A percentile compares a stretch with the other conserved stretches of the same genome.
phyloP scores from a whole-genome alignment of 2,113 vertebrate genomes.

The Atrichornis clamosus region DNA sequence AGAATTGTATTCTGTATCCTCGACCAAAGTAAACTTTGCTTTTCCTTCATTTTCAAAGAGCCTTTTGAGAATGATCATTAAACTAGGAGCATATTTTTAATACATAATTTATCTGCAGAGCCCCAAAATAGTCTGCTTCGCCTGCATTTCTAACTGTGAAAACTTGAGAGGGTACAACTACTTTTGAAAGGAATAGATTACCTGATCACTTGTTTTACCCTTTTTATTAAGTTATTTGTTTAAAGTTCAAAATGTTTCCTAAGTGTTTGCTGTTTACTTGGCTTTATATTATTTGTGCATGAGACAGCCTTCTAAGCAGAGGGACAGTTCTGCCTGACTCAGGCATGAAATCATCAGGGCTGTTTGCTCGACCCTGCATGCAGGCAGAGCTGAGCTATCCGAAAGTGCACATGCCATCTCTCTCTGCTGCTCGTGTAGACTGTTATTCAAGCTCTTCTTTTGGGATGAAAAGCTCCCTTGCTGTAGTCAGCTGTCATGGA shows the following conservation, averaged over 20 bases:
- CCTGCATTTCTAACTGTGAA: background rate
- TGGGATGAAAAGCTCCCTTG: background rate
- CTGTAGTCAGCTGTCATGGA: background rate
- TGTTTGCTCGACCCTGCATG: background rate
- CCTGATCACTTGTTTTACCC: background rate
- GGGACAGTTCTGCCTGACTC: background rate
- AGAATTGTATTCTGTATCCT: background rate
- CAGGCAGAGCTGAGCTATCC: background rate
- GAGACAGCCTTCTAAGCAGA: background rate
- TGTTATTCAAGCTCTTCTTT: background rate
- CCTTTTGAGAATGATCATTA: slow-evolving; percentile 41
- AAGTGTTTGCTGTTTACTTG: background rate
- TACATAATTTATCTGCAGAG: slow-evolving; percentile 21
- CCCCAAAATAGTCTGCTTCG: background rate
- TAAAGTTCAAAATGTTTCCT: background rate
- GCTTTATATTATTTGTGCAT: background rate
- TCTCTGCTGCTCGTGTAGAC: background rate
- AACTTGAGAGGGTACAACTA: background rate
- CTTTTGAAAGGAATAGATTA: background rate
- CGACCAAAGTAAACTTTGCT: slow-evolving; percentile 38
- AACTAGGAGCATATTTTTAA: slow-evolving; percentile 24
- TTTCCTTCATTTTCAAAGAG: background rate
- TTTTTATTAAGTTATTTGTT: background rate
- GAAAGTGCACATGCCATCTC: background rate
- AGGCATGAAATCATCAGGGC: background rate